Percentiles rank a stretch among this genome's conserved stretches.
Evolutionary conservation across 2,888 invertebrate genomes (phyloP).

Genomic region (Agrotis ipsilon): DNA sequence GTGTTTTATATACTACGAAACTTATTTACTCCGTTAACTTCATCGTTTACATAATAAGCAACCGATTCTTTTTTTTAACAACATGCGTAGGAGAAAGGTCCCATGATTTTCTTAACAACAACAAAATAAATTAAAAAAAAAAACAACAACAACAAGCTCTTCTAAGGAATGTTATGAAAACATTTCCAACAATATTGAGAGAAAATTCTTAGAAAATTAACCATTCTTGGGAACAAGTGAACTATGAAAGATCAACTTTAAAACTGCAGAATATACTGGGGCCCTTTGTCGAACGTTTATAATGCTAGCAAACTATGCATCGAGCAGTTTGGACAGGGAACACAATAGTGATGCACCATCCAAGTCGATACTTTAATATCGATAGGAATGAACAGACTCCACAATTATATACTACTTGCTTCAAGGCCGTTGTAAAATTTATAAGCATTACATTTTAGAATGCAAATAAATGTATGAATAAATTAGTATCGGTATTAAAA

Average conservation of each 20-base stretch:
- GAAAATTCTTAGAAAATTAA: constrained; percentile 47
- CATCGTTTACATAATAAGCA: no score
- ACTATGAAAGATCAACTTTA: constrained; percentile 32
- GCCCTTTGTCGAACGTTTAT: constrained; percentile 12
- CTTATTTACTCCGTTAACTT: no score
- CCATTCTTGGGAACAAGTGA: constrained; percentile 35
- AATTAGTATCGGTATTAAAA: no score
- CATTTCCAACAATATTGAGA: constrained; percentile 30
- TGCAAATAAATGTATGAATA: no score
- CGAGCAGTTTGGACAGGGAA: constrained; percentile 27
- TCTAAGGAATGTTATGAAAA: constrained; percentile 41
- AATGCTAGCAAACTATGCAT: constrained; percentile 43
- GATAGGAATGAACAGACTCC: neutral
- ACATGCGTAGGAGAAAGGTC: neutral
- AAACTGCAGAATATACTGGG: constrained; percentile 23
- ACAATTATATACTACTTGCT: no score
- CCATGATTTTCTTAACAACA: neutral
- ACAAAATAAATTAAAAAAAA: constrained; percentile 6
- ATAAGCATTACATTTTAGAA: no score
- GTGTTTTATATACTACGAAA: no score
- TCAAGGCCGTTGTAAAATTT: no score
- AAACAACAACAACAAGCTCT: neutral
- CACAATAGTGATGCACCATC: neutral
- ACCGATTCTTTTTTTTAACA: no score
- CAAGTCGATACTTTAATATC: neutral